Percentiles rank a stretch among this genome's conserved stretches.
phyloP scores from a whole-genome alignment of 2,797 vertebrate species.

The Acanthis flammea region DNA sequence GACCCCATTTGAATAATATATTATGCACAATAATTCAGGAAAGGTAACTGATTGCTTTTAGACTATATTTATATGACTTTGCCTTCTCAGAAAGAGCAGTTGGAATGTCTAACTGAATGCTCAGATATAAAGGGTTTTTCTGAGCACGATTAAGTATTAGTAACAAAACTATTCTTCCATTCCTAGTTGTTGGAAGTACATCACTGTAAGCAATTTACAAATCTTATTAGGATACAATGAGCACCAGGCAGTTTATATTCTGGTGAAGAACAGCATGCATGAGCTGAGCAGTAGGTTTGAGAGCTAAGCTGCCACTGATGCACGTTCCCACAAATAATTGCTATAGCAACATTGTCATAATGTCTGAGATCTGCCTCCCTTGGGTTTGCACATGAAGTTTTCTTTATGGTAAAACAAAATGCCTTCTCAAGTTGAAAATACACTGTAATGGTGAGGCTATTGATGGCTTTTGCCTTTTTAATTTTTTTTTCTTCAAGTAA shows the following conservation, averaged over 20 bases:
- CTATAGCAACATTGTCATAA: constrained; percentile 72
- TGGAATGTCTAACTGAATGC: not conserved
- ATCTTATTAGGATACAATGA: constrained; percentile 25
- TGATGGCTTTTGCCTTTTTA: not conserved
- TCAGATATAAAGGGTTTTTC: not conserved
- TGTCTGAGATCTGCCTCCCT: constrained; percentile 66
- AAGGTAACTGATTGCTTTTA: not conserved
- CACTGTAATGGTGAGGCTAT: not conserved
- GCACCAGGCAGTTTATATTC: constrained; percentile 47
- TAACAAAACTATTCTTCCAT: not conserved
- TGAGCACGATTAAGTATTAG: not conserved
- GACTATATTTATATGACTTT: not conserved
- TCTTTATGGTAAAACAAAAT: constrained; percentile 67
- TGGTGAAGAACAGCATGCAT: constrained; percentile 29
- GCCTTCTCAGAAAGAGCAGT: not conserved
- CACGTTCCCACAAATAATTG: constrained; percentile 66
- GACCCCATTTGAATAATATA: not conserved
- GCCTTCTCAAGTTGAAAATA: constrained; percentile 55
- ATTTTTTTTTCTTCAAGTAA: constrained; percentile 45
- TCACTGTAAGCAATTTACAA: constrained; percentile 51
- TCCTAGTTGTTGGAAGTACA: constrained; percentile 28
- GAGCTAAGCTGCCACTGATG: constrained; percentile 36
- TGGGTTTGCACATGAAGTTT: constrained; percentile 68
- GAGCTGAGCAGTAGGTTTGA: constrained; percentile 45
- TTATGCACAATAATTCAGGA: constrained; percentile 17